These are phyloP conservation scores for Argyresthia goedartella DNA, from an alignment of 2,888 invertebrate species.

Conservation along the genomic window DNA sequence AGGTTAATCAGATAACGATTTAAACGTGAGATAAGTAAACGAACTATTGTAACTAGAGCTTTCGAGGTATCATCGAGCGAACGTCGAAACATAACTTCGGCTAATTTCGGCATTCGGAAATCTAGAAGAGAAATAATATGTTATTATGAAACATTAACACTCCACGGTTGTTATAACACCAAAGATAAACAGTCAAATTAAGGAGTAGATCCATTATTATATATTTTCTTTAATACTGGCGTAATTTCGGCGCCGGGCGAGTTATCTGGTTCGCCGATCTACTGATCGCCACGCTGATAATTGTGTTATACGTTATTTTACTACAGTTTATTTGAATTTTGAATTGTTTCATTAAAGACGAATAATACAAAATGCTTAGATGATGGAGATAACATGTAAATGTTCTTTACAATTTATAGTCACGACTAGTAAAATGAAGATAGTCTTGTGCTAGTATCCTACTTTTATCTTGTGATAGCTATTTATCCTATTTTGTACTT, in stretches of 20 bases:
- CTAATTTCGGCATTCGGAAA: conserved; percentile 57
- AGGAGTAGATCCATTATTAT: conserved; percentile 58
- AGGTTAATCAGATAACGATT: conserved; percentile 28
- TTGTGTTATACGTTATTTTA: conserved; percentile 24
- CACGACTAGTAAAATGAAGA: too few relatives aligned
- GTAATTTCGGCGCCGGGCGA: conserved; percentile 45
- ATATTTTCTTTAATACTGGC: conserved; percentile 56
- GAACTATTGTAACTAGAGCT: conserved; percentile 1
- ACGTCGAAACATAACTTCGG: conserved; percentile 1
- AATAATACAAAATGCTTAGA: conserved; percentile 11
- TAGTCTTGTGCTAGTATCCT: too few relatives aligned
- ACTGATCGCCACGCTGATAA: conserved; percentile 46
- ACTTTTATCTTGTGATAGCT: too few relatives aligned
- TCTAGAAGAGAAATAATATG: conserved; percentile 61
- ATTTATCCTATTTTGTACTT: too few relatives aligned
- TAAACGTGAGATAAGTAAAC: conserved; percentile 13
- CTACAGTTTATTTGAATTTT: neutral
- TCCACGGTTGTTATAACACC: conserved; percentile 57
- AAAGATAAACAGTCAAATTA: conserved; percentile 67
- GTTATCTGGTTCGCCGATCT: conserved; percentile 47
- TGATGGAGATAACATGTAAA: too few relatives aligned
- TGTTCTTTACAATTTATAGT: too few relatives aligned
- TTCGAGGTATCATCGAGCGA: conserved; percentile 2
- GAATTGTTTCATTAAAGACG: neutral
- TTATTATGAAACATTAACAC: conserved; percentile 67